Base-by-base conservation (phyloP, 92 coral and sea anemone genomes). In the Umimayanthus chanpuru region DNA sequence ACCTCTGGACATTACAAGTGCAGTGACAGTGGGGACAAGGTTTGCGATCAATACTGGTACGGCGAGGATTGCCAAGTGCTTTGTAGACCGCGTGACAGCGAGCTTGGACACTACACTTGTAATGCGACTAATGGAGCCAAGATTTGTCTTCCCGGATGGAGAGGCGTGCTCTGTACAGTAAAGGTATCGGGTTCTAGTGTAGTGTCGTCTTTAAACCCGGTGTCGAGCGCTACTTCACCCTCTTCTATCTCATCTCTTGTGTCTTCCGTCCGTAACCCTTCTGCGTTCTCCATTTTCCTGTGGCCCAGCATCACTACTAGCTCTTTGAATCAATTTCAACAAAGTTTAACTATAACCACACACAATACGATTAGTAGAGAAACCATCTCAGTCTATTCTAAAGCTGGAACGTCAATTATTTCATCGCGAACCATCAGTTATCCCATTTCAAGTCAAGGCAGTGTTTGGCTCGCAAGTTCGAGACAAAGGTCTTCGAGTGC, bases 1-100 rank as follows among this genome's bases (percentile, higher is more conserved):
- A 92, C 86, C 89, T 91, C 81, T 20, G 97, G 96, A 8, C 93
- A 96, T 89, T 94, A 87, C 82, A 88, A 82, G 15, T 94, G 96
- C 41, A 88, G 68, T 56, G 43, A 29, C 20, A 73, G 75, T 55
- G 96, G 96, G 65, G 89, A 40, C 16, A 94, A 90, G 85, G 47
- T 53, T 14, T 94, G 96, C 67, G 80, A 85, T 70, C 74, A 39
- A 6, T 20, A 73, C 61, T 94, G 96, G 96, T 89, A 80, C 56
- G 96, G 94, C 8, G 86, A 68, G 5, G 85, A 90, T 44, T 94
- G 96, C 39, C 56, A 80, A 67, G 43, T 28, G 66, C 84, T 73
- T 30, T 94, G 96, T 43, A 56, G 77, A 25, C 81, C 88, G 21
- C 77, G 82, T 61, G 83, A 82, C 79, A 20, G 49, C 20, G 9